Percentiles rank a stretch among this genome's conserved stretches.
Evolutionary conservation across 2,888 invertebrate genomes (phyloP).

Genomic region (Zele albiditarsus): DNA sequence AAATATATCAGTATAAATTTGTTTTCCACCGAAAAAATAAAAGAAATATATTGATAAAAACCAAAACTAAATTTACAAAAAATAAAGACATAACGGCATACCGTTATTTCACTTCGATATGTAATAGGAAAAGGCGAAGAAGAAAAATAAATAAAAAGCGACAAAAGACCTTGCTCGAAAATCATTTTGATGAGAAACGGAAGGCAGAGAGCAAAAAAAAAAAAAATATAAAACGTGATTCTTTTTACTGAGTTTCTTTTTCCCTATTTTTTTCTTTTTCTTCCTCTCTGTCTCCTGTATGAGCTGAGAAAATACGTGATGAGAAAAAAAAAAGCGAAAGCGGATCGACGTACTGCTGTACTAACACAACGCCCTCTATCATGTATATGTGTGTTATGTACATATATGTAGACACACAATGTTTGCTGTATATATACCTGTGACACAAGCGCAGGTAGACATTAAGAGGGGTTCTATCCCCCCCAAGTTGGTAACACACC

Average conservation of each 20-base stretch:
- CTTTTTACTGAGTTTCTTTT: slow-evolving; percentile 26
- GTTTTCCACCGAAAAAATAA: background rate
- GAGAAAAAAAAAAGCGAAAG: slow-evolving; percentile 1
- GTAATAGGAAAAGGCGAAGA: background rate
- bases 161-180: slow-evolving; percentile 9
- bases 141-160: slow-evolving; percentile 2
- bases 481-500: slow-evolving; percentile 26
- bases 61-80: background rate
- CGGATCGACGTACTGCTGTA: slow-evolving; percentile 1
- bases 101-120: background rate
- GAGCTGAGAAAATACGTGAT: background rate
- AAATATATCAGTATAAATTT: slow-evolving; percentile 3
- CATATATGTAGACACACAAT: background rate
- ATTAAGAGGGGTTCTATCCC: slow-evolving; percentile 20
- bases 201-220: slow-evolving; percentile 25
- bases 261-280: background rate
- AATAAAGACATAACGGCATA: background rate
- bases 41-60: background rate
- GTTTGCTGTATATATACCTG: slow-evolving; percentile 2
- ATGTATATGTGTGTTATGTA: background rate
- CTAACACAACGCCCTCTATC: background rate
- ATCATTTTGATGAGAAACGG: slow-evolving; percentile 8
- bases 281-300: background rate
- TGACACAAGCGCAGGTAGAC: slow-evolving; percentile 3
- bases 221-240: slow-evolving; percentile 9